Evolutionary conservation across 2,797 vertebrate genomes (phyloP), one percentile per base, ranked within the genome.

Genomic region (Dendrocincla fuliginosa): DNA sequence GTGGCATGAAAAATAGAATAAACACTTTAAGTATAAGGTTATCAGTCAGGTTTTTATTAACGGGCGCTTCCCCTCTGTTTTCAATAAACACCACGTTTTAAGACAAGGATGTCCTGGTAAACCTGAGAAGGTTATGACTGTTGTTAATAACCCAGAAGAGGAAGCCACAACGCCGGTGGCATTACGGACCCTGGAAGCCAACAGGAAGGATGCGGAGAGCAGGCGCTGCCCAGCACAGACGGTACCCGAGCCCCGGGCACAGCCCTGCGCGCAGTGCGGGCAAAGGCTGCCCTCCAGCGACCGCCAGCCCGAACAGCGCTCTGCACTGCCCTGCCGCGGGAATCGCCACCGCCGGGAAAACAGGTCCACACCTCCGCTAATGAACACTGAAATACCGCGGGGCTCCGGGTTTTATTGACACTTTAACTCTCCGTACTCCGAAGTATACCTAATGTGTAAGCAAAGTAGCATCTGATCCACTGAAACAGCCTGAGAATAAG

Each of bases 241-340:
- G 0, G 2, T 15, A 18, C 3, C 25, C 16, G 42, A 44, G 42
- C 42, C 42, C 9, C 63, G 63, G 64, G 19, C 0, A 42, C 56
- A 0, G 57, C 8, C 9, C 3, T 0, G 18, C 0, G 0, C 57
- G 1, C 30, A 28, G 80, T 39, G 6, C 5, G 32, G 1, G 59
- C 57, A 87, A 91, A 97, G 16, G 91, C 65, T 95, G 98, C 97
- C 97, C 97, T 76, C 98, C 95, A 97, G 96, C 91, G 75, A 69
- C 14, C 67, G 7, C 22, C 8, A 30, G 8, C 23, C 19, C 56
- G 33, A 96, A 96, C 30, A 80, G 41, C 55, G 32, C 11, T 2
- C 16, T 6, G 19, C 24, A 17, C 16, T 44, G 19, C 44, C 44
- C 44, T 3, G 9, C 25, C 60, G 0, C 52, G 0, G 7, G 6